These are phyloP conservation scores for Arion vulgaris DNA, from an alignment of 1,140 invertebrate species.

Conservation along the genomic window DNA sequence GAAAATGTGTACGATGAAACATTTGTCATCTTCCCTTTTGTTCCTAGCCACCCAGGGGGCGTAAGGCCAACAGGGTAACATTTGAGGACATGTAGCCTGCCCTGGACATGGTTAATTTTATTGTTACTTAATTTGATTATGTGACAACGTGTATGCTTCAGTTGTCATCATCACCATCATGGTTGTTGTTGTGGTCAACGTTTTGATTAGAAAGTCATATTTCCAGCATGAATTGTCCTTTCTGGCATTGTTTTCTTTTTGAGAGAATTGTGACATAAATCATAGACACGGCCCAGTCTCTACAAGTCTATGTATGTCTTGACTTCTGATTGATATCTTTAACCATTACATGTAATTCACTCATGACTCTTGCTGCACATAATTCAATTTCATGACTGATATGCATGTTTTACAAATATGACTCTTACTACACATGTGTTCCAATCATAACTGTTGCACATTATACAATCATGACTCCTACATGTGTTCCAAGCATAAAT, in stretches of 20 bases:
- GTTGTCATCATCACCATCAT: not conserved
- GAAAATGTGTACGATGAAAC: too few relatives aligned
- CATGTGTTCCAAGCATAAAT: too few relatives aligned
- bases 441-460: too few relatives aligned
- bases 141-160: conserved; percentile 1
- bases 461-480: too few relatives aligned
- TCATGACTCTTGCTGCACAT: too few relatives aligned
- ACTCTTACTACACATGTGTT: too few relatives aligned
- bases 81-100: conserved; percentile 38
- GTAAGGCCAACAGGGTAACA: conserved; percentile 41
- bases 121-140: not conserved
- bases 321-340: not conserved
- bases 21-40: not conserved
- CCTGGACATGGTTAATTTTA: not conserved
- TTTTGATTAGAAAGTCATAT: not conserved
- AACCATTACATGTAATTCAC: not conserved
- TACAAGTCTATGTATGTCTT: not conserved
- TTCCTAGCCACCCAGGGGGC: conserved; percentile 36
- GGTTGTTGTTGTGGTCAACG: not conserved
- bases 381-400: too few relatives aligned
- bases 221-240: not conserved
- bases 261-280: not conserved
- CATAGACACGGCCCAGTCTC: not conserved
- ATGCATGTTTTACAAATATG: too few relatives aligned
- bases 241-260: not conserved